Conservation (phyloP, 2,888 invertebrate species). For the Ethmia dodecea region DNA sequence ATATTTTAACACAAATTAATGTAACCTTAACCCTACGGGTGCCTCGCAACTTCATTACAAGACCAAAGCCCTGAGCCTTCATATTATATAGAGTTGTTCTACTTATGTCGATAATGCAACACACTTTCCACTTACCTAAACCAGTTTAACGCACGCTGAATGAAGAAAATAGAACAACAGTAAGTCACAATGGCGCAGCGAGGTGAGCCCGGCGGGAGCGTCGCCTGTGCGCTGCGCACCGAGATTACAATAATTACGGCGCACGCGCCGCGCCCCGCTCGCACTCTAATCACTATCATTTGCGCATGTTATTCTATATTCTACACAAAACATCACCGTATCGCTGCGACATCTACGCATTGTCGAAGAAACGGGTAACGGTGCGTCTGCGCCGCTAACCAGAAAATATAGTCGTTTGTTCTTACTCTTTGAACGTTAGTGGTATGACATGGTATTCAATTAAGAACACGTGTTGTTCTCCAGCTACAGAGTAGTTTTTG, state of each 20-base stretch:
- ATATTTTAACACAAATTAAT: too few species aligned
- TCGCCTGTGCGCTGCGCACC: conserved; percentile 32
- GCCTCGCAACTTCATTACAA: too few species aligned
- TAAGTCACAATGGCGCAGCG: conserved; percentile 14
- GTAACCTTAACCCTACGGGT: too few species aligned
- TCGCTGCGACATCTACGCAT: conserved; percentile 50
- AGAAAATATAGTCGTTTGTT: conserved; percentile 3
- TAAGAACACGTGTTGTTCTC: too few species aligned
- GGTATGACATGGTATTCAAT: too few species aligned
- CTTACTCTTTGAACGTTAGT: not conserved
- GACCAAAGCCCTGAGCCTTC: too few species aligned
- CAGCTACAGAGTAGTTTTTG: too few species aligned
- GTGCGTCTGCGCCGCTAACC: conserved; percentile 1
- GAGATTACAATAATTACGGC: conserved; percentile 73
- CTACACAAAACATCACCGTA: conserved; percentile 59
- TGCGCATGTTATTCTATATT: conserved; percentile 71
- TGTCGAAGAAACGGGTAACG: conserved; percentile 17
- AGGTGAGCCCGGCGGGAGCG: conserved; percentile 1
- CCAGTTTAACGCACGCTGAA: too few species aligned
- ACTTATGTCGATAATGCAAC: too few species aligned
- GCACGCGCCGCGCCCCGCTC: conserved; percentile 59
- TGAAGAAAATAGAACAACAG: conserved; percentile 27
- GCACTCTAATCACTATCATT: conserved; percentile 71
- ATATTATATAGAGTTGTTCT: too few species aligned
- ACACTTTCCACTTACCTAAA: too few species aligned